A percentile compares a stretch with the other conserved stretches of the same genome.
phyloP scores from a whole-genome alignment of 2,113 vertebrate genomes.

The Archilochus colubris region DNA sequence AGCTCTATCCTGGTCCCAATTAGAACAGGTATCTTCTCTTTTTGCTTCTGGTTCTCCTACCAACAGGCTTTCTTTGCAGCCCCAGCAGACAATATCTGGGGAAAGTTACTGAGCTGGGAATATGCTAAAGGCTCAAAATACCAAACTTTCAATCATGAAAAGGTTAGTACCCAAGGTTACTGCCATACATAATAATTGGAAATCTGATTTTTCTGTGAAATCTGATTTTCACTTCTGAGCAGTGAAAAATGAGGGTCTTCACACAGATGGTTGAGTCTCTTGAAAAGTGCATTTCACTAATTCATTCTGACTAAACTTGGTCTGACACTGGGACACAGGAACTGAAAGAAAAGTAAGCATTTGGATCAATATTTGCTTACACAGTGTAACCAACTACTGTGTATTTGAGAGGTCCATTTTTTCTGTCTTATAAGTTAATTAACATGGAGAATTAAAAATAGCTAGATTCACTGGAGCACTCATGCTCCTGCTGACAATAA shows the following conservation, averaged over 20 bases:
- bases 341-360: neutral
- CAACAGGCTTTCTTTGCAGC: neutral
- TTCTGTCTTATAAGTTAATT: neutral
- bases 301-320: neutral
- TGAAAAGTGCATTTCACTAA: neutral
- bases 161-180: neutral
- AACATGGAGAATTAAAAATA: neutral
- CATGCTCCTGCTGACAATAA: neutral
- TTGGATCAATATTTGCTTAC: conserved; percentile 1
- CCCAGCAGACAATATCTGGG: neutral
- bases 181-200: neutral
- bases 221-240: neutral
- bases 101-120: neutral
- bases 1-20: no score
- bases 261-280: neutral
- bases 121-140: neutral
- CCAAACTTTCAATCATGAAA: neutral
- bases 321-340: neutral
- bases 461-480: neutral
- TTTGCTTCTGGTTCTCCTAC: neutral
- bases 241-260: neutral
- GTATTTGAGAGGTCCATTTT: conserved; percentile 2
- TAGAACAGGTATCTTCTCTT: neutral
- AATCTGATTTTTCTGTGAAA: neutral
- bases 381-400: neutral